A percentile compares a stretch with the other conserved stretches of the same genome.
phyloP scores from a whole-genome alignment of 1,140 invertebrate genomes.

The Nixonia krombeini region DNA sequence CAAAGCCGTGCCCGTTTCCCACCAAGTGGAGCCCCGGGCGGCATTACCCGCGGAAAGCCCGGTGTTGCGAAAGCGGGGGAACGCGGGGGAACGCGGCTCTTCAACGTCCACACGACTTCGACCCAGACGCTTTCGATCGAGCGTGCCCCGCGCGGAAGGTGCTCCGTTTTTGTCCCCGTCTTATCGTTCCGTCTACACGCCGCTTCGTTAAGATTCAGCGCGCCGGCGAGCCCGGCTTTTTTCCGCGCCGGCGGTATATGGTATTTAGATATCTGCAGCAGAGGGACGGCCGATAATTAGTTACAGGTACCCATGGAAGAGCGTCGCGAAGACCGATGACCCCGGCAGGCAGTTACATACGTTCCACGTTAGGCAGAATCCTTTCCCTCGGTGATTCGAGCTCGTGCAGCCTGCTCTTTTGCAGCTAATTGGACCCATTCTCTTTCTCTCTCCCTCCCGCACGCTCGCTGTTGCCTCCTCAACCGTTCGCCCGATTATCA shows the following conservation, averaged over 20 bases:
- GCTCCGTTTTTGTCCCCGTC: too few relatives aligned
- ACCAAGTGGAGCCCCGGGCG: too few relatives aligned
- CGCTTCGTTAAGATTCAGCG: constrained; percentile 34
- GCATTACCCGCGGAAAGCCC: too few relatives aligned
- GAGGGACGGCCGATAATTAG: constrained; percentile 50
- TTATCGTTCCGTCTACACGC: constrained; percentile 20
- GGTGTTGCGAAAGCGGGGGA: too few relatives aligned
- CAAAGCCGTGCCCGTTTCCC: too few relatives aligned
- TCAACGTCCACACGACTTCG: too few relatives aligned
- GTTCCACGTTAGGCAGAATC: constrained; percentile 51
- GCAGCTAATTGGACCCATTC: constrained; percentile 48
- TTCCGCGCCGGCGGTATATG: constrained; percentile 29
- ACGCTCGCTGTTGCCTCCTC: constrained; percentile 9
- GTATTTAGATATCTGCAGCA: constrained; percentile 48
- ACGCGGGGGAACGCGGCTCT: too few relatives aligned
- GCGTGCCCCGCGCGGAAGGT: too few relatives aligned
- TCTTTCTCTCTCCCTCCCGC: constrained; percentile 36
- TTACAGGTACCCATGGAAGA: constrained; percentile 48
- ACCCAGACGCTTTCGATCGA: too few relatives aligned
- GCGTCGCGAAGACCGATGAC: constrained; percentile 53
- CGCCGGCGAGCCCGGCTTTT: constrained; percentile 17
- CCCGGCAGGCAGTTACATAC: constrained; percentile 52
- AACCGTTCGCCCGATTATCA: constrained; percentile 6
- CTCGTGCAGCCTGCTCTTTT: constrained; percentile 45
- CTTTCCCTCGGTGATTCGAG: constrained; percentile 48